These are phyloP conservation scores for Rachycentron canadum DNA, from an alignment of 2,797 vertebrate species.

Conservation along the genomic window DNA sequence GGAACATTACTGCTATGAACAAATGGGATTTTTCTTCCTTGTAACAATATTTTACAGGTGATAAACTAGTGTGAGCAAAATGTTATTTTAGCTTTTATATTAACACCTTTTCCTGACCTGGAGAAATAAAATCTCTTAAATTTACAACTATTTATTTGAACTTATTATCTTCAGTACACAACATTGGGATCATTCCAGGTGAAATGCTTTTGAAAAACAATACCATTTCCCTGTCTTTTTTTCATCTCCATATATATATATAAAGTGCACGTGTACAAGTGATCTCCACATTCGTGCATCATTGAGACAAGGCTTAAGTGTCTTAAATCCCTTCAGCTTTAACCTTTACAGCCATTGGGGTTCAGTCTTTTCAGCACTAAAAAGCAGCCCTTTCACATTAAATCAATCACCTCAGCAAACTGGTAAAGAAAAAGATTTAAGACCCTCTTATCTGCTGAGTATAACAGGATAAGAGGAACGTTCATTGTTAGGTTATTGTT, in stretches of 20 bases:
- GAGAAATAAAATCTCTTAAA: constrained; percentile 72
- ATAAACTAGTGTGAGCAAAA: constrained; percentile 16
- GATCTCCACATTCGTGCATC: constrained; percentile 1
- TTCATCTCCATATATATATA: constrained; percentile 14
- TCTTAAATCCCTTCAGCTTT: background rate
- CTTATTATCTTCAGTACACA: constrained; percentile 23
- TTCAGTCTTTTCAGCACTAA: background rate
- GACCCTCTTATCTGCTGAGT: background rate
- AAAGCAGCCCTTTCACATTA: background rate
- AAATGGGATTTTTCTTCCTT: constrained; percentile 40
- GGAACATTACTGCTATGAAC: constrained; percentile 33
- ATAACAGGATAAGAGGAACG: constrained; percentile 27
- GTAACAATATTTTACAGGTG: constrained; percentile 42
- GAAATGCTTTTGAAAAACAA: constrained; percentile 5
- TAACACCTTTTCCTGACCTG: constrained; percentile 45
- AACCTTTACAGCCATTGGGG: background rate
- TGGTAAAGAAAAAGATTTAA: background rate
- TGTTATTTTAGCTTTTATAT: constrained; percentile 64
- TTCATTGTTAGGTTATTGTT: background rate
- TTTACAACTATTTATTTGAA: constrained; percentile 49
- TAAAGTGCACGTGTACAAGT: constrained; percentile 34
- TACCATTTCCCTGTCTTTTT: background rate
- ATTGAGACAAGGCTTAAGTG: background rate
- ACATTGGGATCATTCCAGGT: background rate
- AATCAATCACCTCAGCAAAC: constrained; percentile 4